phyloP scores from a whole-genome alignment of 1,140 invertebrate species.

The Hylaeus volcanicus region DNA sequence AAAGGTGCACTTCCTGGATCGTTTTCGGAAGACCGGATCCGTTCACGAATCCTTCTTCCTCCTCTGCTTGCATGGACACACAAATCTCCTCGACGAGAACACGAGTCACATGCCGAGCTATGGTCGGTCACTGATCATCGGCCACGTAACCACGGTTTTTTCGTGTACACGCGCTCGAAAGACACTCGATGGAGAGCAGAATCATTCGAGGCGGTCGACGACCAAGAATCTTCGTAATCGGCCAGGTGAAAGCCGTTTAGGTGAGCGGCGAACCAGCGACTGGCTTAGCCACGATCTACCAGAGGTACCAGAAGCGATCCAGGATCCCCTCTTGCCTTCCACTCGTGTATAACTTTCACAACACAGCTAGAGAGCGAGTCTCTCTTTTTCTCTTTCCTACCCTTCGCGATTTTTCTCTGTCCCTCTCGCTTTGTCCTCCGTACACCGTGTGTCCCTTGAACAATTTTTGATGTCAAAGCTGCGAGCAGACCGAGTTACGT shows the following conservation, averaged over 20 bases:
- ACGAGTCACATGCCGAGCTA: constrained; percentile 3
- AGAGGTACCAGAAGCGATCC: constrained; percentile 59
- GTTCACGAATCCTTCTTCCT: background rate
- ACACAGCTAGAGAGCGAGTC: constrained; percentile 52
- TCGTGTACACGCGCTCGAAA: background rate
- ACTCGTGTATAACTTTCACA: constrained; percentile 57
- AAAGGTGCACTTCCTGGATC: background rate
- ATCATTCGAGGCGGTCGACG: constrained; percentile 35
- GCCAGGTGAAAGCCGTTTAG: constrained; percentile 63
- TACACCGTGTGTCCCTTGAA: constrained; percentile 15
- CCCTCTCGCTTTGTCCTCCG: background rate
- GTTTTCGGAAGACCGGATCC: background rate
- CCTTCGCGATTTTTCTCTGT: constrained; percentile 17
- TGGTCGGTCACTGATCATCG: constrained; percentile 29
- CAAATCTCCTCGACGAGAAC: background rate
- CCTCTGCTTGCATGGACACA: background rate
- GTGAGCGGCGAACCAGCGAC: constrained; percentile 60
- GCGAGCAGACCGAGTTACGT: background rate
- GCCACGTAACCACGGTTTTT: background rate
- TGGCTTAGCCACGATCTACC: constrained; percentile 58
- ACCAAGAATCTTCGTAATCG: constrained; percentile 47
- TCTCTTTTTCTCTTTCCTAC: constrained; percentile 19
- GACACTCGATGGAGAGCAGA: background rate
- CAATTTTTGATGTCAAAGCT: constrained; percentile 33
- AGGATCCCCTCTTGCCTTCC: constrained; percentile 35